Evolutionary conservation across 1,140 invertebrate species (phyloP).

Genomic region (Ericerus pela): DNA sequence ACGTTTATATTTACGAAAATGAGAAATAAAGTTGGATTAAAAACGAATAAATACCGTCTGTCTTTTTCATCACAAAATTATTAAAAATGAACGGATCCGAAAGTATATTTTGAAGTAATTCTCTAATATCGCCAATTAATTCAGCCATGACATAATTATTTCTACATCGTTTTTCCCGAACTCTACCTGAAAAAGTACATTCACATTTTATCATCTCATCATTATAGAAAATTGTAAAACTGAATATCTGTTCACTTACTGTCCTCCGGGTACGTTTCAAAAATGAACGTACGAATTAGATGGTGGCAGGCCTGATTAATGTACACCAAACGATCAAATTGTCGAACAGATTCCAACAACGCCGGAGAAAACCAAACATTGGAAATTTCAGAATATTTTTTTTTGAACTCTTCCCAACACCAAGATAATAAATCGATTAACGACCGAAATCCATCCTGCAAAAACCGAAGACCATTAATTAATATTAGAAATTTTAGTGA

Average conservation of each 20-base stretch:
- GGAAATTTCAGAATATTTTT: constrained; percentile 1
- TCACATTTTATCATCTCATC: constrained; percentile 7
- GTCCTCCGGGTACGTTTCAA: constrained; percentile 74
- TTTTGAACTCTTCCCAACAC: constrained; percentile 7
- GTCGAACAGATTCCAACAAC: constrained; percentile 38
- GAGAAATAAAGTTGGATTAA: too few relatives aligned
- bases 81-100: constrained; percentile 39
- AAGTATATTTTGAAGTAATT: constrained; percentile 66
- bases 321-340: constrained; percentile 73
- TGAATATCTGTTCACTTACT: constrained; percentile 25
- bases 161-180: background rate
- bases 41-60: background rate
- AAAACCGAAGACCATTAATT: constrained; percentile 4
- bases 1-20: too few relatives aligned
- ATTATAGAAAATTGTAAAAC: constrained; percentile 5
- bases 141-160: constrained; percentile 43
- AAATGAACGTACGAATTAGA: constrained; percentile 66
- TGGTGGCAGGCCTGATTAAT: constrained; percentile 68
- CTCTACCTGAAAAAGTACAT: background rate
- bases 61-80: constrained; percentile 1
- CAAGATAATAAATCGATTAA: constrained; percentile 4
- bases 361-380: background rate
- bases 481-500: too few relatives aligned
- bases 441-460: constrained; percentile 20
- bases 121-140: constrained; percentile 69